Evolutionary conservation across 2,797 vertebrate genomes (phyloP), one percentile per base, ranked within the genome.

Genomic region (Sciaenops ocellatus): DNA sequence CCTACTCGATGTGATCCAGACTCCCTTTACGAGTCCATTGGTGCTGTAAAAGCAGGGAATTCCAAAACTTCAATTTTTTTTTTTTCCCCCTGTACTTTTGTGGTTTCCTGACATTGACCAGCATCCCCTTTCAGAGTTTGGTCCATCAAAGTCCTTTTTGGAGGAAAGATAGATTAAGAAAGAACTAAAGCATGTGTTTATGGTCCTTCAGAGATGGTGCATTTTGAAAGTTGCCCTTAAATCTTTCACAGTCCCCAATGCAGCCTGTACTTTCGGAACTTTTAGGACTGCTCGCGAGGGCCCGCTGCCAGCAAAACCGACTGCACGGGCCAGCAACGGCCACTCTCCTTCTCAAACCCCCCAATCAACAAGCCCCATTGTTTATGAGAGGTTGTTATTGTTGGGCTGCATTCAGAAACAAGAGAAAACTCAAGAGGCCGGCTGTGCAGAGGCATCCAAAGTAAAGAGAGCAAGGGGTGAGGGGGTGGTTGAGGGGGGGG

Each of bases 301-400:
- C 77, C 57, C 3, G 0, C 41, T 73, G 82, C 91, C 88, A 92
- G 83, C 69, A 78, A 79, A 93, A 77, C 88, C 74, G 61, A 79
- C 79, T 76, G 85, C 76, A 20, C 92, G 93, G 96, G 96, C 91
- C 90, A 87, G 83, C 78, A 78, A 83, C 73, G 81, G 79, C 90
- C 89, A 85, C 88, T 88, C 88, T 92, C 83, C 76, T 78, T 88
- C 88, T 82, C 89, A 86, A 38, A 82, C 84, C 83, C 89, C 90
- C 94, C 94, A 96, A 97, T 98, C 97, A 97, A 97, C 97, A 97
- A 97, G 96, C 95, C 93, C 95, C 95, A 96, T 98, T 99, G 97
- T 98, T 98, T 98, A 97, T 96, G 96, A 95, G 95, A 96, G 96
- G 93, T 94, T 96, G 96, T 97, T 97, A 97, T 97, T 97, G 96